Conservation (phyloP, 2,113 vertebrate species). For the Tragelaphus imberbis region DNA sequence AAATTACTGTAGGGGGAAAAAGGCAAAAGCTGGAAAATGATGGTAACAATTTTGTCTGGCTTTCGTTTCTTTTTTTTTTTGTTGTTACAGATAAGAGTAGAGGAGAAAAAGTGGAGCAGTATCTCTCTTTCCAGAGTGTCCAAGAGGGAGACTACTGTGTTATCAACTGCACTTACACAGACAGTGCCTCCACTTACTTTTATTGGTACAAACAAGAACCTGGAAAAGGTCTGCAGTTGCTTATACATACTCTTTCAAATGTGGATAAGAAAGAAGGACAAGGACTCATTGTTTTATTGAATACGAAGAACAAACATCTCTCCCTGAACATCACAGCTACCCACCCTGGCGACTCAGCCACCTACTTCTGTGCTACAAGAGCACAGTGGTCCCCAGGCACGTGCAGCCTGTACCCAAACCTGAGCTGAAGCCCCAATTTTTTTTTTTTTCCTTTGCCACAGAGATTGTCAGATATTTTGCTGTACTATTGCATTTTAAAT, state of each 20-base stretch:
- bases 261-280: not conserved
- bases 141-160: not conserved
- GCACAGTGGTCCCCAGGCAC: not conserved
- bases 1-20: not conserved
- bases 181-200: not conserved
- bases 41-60: not conserved
- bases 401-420: not conserved
- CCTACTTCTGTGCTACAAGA: not conserved
- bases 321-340: not conserved
- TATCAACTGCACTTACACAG: constrained; percentile 1
- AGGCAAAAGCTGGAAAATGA: not conserved
- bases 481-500: not conserved
- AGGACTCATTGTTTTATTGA: not conserved
- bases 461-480: not conserved
- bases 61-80: not conserved
- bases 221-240: not conserved
- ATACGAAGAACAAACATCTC: not conserved
- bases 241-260: not conserved
- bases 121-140: not conserved
- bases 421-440: not conserved
- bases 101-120: constrained; percentile 1
- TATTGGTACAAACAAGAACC: constrained; percentile 28
- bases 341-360: not conserved
- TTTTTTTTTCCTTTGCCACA: not conserved
- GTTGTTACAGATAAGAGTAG: not conserved